These are phyloP conservation scores for Gymnopithys bicolor DNA, from an alignment of 2,797 vertebrate genomes.

Conservation along the genomic window DNA sequence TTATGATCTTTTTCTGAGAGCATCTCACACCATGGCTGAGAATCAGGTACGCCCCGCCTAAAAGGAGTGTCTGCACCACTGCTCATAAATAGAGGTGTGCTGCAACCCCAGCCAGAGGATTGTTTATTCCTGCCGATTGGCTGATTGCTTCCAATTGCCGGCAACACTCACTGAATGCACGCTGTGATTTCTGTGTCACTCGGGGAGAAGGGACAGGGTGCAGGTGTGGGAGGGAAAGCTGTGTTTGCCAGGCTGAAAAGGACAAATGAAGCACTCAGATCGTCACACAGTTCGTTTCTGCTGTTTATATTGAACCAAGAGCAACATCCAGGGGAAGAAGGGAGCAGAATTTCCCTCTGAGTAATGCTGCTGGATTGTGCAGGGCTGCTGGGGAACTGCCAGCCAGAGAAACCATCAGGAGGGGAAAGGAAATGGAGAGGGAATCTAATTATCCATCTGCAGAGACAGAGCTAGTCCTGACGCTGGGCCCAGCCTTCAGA, in stretches of 20 bases:
- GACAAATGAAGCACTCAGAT: background rate
- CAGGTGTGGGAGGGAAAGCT: background rate
- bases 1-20: background rate
- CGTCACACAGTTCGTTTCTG: background rate
- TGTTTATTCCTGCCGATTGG: background rate
- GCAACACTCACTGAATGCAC: background rate
- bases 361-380: constrained; percentile 20
- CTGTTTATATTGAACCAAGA: constrained; percentile 16
- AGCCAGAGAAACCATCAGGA: constrained; percentile 25
- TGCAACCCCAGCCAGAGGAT: background rate
- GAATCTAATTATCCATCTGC: constrained; percentile 54
- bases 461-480: background rate
- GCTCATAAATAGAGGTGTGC: background rate
- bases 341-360: constrained; percentile 38
- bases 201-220: background rate
- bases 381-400: background rate
- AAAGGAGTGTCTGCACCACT: background rate
- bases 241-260: constrained; percentile 7
- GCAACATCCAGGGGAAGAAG: constrained; percentile 1
- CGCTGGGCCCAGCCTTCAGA: background rate
- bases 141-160: background rate
- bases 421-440: constrained; percentile 23
- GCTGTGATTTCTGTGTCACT: background rate
- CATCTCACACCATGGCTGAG: background rate
- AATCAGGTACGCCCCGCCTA: background rate